These are phyloP conservation scores for Spinibarbus caldwelli DNA, from an alignment of 2,797 vertebrate species.

Conservation along the genomic window DNA sequence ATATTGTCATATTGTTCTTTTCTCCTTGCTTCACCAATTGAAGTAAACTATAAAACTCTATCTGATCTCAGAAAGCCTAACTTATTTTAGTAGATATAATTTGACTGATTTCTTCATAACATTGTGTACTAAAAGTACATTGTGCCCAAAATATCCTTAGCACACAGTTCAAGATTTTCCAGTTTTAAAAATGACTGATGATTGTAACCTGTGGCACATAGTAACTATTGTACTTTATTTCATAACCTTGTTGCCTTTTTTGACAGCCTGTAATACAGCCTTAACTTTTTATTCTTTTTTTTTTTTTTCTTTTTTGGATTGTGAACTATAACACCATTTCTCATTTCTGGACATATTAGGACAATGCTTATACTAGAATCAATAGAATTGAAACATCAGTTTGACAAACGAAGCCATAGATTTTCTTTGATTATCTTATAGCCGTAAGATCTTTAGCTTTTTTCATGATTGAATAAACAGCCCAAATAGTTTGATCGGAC, in stretches of 20 bases:
- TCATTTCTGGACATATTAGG: not conserved
- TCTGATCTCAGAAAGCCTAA: not conserved
- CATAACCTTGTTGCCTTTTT: not conserved
- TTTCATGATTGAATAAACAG: not conserved
- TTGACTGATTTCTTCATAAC: not conserved
- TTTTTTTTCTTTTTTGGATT: not conserved
- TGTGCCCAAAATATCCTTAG: not conserved
- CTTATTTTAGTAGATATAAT: not conserved
- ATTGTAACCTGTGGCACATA: not conserved
- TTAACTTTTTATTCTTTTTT: not conserved
- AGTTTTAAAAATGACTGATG: not conserved
- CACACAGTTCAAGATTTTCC: not conserved
- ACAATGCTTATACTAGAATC: not conserved
- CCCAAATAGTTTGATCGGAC: constrained; percentile 1
- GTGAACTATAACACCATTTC: not conserved
- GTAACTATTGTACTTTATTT: not conserved
- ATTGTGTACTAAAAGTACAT: not conserved
- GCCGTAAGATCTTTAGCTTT: not conserved
- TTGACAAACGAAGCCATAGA: not conserved
- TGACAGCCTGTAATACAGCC: not conserved
- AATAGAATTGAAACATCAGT: not conserved
- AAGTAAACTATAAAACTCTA: not conserved
- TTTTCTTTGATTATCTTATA: not conserved
- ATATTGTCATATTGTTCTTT: not conserved
- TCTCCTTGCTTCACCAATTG: not conserved